These are phyloP conservation scores for Pantelozetes paolii DNA, from an alignment of 2,888 invertebrate species.

Conservation along the genomic window DNA sequence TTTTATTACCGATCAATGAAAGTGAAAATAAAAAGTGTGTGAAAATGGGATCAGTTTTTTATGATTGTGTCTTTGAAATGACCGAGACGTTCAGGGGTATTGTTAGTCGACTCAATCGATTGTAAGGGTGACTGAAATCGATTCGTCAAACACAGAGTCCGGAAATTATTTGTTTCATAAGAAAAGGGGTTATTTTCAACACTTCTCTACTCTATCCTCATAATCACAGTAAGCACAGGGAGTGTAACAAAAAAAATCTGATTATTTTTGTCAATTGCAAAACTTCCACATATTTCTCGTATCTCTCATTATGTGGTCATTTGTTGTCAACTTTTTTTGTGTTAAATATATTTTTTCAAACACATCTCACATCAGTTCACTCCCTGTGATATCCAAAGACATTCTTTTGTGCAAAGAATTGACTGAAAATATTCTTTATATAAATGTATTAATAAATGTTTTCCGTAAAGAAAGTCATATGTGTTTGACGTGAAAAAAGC, in stretches of 20 bases:
- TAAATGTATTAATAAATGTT: neutral
- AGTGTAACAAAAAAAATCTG: neutral
- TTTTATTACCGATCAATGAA: slow-evolving; percentile 4
- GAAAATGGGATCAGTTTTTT: neutral
- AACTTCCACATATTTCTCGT: neutral
- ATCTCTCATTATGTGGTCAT: slow-evolving; percentile 1
- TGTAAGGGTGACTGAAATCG: too few species aligned
- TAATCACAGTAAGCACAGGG: too few species aligned
- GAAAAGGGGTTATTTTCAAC: too few species aligned
- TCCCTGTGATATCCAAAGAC: neutral
- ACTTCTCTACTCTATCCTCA: too few species aligned
- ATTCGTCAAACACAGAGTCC: too few species aligned
- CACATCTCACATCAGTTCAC: too few species aligned
- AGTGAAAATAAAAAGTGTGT: neutral
- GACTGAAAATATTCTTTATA: neutral
- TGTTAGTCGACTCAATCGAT: too few species aligned
- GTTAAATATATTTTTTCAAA: too few species aligned
- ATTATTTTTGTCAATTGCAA: neutral
- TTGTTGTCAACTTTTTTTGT: neutral
- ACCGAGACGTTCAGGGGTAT: too few species aligned
- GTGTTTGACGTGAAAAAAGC: neutral
- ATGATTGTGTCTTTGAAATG: neutral
- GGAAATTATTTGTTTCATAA: too few species aligned
- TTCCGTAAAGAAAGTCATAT: neutral
- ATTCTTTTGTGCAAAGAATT: neutral